Evolutionary conservation across 2,888 invertebrate genomes (phyloP).

Genomic region (Crocallis elinguaria): DNA sequence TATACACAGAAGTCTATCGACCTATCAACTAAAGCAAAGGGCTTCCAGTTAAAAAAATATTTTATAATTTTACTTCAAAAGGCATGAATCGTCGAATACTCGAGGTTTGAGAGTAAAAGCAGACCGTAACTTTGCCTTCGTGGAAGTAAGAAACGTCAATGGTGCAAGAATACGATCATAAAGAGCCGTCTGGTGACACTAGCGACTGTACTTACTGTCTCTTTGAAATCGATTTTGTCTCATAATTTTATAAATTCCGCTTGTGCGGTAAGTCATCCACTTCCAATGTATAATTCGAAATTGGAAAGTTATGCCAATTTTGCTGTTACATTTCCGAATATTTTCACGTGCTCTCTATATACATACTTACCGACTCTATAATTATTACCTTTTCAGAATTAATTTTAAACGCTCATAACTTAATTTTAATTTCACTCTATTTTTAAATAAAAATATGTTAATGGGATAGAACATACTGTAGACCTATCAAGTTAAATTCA

Average conservation of each 20-base stretch:
- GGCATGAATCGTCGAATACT: background rate
- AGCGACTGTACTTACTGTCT: constrained; percentile 5
- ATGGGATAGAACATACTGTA: too few species aligned
- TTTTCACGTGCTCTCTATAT: too few species aligned
- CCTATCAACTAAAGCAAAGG: too few species aligned
- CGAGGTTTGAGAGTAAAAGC: background rate
- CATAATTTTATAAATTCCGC: constrained; percentile 2
- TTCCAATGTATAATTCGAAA: background rate
- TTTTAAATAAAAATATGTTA: too few species aligned
- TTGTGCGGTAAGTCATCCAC: background rate
- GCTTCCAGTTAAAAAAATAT: too few species aligned
- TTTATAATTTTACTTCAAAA: background rate
- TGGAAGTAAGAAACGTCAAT: constrained; percentile 13
- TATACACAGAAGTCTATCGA: too few species aligned
- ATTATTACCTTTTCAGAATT: background rate
- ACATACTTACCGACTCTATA: too few species aligned
- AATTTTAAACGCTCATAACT: background rate
- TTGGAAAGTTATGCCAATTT: background rate
- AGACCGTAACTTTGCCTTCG: constrained; percentile 1
- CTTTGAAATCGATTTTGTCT: background rate
- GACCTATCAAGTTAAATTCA: too few species aligned
- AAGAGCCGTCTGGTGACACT: background rate
- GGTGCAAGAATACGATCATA: constrained; percentile 8
- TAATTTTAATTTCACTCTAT: too few species aligned
- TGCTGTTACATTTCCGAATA: background rate